phyloP scores from a whole-genome alignment of 2,113 vertebrate species.

The Prunella himalayana region DNA sequence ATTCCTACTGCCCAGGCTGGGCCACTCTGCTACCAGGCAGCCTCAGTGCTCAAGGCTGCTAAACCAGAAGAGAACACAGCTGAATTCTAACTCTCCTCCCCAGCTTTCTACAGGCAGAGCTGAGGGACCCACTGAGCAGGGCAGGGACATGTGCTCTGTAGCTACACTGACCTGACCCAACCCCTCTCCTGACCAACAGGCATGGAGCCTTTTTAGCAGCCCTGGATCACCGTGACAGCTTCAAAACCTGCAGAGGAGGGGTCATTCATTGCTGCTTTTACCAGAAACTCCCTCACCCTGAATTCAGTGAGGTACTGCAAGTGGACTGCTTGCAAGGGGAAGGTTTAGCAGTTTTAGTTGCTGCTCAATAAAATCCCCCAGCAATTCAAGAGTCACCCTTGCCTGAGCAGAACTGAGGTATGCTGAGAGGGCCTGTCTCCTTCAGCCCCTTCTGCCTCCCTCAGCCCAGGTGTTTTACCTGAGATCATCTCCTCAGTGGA shows the following conservation, averaged over 20 bases:
- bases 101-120: neutral
- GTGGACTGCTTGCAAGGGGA: neutral
- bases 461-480: neutral
- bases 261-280: fast-evolving
- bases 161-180: neutral
- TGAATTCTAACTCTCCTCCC: neutral
- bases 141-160: neutral
- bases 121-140: neutral
- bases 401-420: neutral
- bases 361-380: neutral
- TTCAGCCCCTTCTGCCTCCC: too few species aligned
- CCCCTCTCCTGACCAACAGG: neutral
- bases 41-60: neutral
- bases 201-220: neutral
- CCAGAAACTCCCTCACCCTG: neutral
- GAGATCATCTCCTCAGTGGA: neutral
- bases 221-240: neutral
- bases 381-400: neutral
- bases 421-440: neutral
- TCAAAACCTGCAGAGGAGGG: neutral
- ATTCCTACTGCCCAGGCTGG: neutral
- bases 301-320: neutral
- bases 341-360: neutral
- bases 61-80: neutral
- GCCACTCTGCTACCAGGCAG: neutral